A percentile compares a stretch with the other conserved stretches of the same genome.
phyloP scores from a whole-genome alignment of 2,113 vertebrate genomes.

The Pomatostomus ruficeps region DNA sequence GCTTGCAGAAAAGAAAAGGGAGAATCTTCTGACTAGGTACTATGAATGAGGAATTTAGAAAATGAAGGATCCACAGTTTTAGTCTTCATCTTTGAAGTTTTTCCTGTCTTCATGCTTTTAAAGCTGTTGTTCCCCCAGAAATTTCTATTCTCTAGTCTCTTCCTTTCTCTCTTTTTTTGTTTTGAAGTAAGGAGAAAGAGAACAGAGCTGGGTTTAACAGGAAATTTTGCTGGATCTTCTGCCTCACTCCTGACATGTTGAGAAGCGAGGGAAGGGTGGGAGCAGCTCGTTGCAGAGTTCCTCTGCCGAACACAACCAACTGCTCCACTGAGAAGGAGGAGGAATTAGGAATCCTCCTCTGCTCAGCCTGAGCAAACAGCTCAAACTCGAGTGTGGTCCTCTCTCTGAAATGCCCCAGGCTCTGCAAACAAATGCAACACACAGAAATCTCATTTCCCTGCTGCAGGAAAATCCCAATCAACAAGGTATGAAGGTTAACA shows the following conservation, averaged over 20 bases:
- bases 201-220: background rate
- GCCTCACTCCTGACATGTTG: fast-evolving
- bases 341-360: background rate
- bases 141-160: background rate
- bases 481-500: background rate
- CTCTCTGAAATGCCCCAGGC: background rate
- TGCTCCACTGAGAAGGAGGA: background rate
- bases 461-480: background rate
- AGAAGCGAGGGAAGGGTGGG: background rate
- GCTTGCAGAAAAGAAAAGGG: background rate
- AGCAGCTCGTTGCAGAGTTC: background rate
- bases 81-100: background rate
- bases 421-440: background rate
- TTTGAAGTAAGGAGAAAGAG: background rate
- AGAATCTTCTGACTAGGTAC: background rate
- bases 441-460: background rate
- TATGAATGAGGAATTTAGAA: background rate
- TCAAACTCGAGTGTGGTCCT: background rate
- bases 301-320: background rate
- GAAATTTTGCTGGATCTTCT: background rate
- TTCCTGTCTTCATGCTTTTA: background rate
- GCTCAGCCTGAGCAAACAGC: background rate
- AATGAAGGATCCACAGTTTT: background rate
- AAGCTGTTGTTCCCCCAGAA: background rate
- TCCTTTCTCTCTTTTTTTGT: background rate